Conservation (phyloP, 2,113 vertebrate species). For the Steatornis caripensis region DNA sequence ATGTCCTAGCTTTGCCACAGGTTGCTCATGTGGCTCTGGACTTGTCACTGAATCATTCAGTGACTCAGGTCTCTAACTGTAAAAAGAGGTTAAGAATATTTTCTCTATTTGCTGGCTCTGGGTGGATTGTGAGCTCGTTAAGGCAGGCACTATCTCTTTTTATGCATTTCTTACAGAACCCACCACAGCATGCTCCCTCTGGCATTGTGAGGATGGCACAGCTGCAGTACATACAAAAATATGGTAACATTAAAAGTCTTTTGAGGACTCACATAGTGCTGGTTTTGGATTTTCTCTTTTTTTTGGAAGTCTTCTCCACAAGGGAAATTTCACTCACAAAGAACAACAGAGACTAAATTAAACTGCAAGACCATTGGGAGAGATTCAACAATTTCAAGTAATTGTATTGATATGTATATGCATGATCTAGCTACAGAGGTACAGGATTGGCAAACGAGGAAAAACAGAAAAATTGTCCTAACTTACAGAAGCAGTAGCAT, state of each 20-base stretch:
- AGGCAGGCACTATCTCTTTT: neutral
- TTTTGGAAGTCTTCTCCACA: neutral
- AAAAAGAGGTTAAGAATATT: neutral
- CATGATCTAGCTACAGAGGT: neutral
- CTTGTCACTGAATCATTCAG: neutral
- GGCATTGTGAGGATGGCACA: neutral
- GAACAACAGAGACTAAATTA: neutral
- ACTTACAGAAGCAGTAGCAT: fast-evolving
- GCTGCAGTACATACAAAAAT: neutral
- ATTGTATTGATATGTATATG: neutral
- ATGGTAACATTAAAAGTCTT: neutral
- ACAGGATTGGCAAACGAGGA: neutral
- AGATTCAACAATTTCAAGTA: neutral
- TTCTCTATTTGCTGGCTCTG: neutral
- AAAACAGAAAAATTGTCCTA: neutral
- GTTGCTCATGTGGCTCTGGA: neutral
- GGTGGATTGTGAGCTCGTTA: neutral
- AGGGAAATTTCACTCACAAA: constrained; percentile 9
- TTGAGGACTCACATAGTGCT: neutral
- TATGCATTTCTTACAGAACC: neutral
- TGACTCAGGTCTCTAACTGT: neutral
- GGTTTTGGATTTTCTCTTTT: neutral
- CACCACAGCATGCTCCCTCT: neutral
- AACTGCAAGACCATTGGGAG: neutral
- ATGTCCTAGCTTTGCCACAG: neutral